These are phyloP conservation scores for Harpagoxenus sublaevis DNA, from an alignment of 2,888 invertebrate species.

Conservation along the genomic window DNA sequence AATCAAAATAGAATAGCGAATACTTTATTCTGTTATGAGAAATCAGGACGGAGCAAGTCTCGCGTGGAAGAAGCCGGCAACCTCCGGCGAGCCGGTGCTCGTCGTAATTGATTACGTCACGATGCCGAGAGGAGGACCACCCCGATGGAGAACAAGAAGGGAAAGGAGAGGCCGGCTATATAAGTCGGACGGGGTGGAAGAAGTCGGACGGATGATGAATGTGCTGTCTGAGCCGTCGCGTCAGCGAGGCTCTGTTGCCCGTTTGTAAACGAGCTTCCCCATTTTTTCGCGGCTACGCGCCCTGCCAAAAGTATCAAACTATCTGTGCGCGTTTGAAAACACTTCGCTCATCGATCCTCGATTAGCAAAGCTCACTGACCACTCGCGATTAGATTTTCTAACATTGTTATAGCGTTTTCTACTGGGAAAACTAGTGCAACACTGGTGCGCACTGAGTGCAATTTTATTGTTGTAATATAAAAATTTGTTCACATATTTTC, in stretches of 20 bases:
- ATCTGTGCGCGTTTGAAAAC: slow-evolving; percentile 44
- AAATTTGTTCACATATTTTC: no score
- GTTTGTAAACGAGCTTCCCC: slow-evolving; percentile 81
- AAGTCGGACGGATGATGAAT: slow-evolving; percentile 82
- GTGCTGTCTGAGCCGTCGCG: slow-evolving; percentile 82
- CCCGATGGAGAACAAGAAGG: slow-evolving; percentile 51
- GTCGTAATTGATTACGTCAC: slow-evolving; percentile 69
- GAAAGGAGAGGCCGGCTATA: slow-evolving; percentile 50
- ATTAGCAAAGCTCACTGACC: slow-evolving; percentile 14
- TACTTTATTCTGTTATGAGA: slow-evolving; percentile 2
- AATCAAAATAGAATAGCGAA: slow-evolving; percentile 20
- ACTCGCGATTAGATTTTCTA: neutral
- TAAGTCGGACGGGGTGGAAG: slow-evolving; percentile 59
- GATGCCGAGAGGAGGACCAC: slow-evolving; percentile 59
- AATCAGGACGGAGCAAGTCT: slow-evolving; percentile 25
- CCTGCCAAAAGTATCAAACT: slow-evolving; percentile 62
- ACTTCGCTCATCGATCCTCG: slow-evolving; percentile 65
- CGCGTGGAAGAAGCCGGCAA: slow-evolving; percentile 22
- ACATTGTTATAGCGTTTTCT: neutral
- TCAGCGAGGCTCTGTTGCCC: slow-evolving; percentile 83
- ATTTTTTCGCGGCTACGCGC: slow-evolving; percentile 59
- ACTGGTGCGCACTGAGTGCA: no score
- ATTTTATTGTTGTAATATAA: no score
- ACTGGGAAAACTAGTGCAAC: no score
- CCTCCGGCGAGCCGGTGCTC: slow-evolving; percentile 26